These are phyloP conservation scores for Drosophila rhopaloa DNA, from an alignment of 1,140 invertebrate species.

Conservation along the genomic window DNA sequence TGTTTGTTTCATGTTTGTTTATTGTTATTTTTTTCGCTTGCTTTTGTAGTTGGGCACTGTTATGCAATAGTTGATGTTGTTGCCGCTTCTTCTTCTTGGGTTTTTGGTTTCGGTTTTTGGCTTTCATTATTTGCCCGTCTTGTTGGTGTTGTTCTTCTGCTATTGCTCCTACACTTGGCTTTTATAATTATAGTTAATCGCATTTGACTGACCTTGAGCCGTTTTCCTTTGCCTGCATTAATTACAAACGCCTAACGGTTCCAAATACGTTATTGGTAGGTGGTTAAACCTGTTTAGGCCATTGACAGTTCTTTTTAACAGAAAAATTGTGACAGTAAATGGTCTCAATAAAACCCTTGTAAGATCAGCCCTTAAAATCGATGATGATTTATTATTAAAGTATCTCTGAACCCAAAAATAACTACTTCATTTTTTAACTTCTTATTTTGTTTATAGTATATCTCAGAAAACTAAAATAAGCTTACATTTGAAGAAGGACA, in stretches of 20 bases:
- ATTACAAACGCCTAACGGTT: conserved; percentile 60
- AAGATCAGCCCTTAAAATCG: background rate
- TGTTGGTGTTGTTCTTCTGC: conserved; percentile 28
- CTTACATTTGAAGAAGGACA: no score
- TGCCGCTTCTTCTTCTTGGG: conserved; percentile 29
- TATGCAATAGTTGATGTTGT: conserved; percentile 67
- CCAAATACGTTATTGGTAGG: conserved; percentile 31
- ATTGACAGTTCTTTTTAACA: conserved; percentile 30
- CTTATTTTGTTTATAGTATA: no score
- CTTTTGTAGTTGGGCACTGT: conserved; percentile 37
- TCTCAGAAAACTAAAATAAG: no score
- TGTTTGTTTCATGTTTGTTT: conserved; percentile 47
- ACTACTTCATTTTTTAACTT: no score
- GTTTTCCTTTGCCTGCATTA: conserved; percentile 57
- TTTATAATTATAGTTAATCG: conserved; percentile 78
- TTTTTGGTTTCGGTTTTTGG: conserved; percentile 78
- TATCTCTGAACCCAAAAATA: no score
- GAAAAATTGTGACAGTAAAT: background rate
- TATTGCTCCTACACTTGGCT: conserved; percentile 51
- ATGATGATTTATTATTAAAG: no score
- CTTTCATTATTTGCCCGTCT: conserved; percentile 70
- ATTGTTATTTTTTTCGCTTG: conserved; percentile 40
- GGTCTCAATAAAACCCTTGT: background rate
- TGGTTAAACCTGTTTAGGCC: conserved; percentile 21
- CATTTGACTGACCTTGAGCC: conserved; percentile 72